Evolutionary conservation across 2,888 invertebrate species (phyloP).

Genomic region (Psylliodes chrysocephalus): DNA sequence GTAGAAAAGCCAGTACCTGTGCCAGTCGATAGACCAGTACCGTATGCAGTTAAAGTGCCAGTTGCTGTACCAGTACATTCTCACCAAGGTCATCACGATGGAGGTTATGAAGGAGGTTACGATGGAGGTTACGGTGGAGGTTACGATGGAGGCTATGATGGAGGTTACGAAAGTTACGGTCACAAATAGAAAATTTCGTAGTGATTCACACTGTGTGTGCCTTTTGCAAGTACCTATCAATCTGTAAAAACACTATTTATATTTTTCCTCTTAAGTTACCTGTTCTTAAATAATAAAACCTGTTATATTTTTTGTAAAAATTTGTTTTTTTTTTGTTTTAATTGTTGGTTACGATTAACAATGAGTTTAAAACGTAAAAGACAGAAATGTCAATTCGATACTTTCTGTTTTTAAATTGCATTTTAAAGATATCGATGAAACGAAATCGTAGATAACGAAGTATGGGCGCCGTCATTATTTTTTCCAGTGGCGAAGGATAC

Average conservation of each 20-base stretch:
- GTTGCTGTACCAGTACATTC: slow-evolving; percentile 55
- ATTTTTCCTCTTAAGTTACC: slow-evolving; percentile 46
- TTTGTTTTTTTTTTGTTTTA: slow-evolving; percentile 34
- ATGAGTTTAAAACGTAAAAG: too few species aligned
- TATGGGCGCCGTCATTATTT: too few species aligned
- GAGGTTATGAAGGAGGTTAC: slow-evolving; percentile 50
- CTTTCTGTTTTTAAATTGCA: too few species aligned
- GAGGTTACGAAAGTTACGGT: slow-evolving; percentile 43
- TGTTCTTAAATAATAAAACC: slow-evolving; percentile 51
- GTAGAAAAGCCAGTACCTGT: slow-evolving; percentile 74
- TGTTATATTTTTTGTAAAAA: slow-evolving; percentile 53
- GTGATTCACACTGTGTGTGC: slow-evolving; percentile 54
- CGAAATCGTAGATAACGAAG: too few species aligned
- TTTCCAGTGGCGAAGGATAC: too few species aligned
- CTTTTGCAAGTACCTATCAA: slow-evolving; percentile 35
- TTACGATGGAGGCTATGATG: slow-evolving; percentile 51
- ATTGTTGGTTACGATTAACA: too few species aligned
- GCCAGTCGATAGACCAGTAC: slow-evolving; percentile 71
- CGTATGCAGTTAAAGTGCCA: slow-evolving; percentile 75
- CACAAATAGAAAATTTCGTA: slow-evolving; percentile 40
- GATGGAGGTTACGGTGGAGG: slow-evolving; percentile 51
- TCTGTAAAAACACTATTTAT: slow-evolving; percentile 49
- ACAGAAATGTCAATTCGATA: too few species aligned
- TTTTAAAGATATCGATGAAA: too few species aligned
- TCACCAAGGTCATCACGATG: slow-evolving; percentile 42